A percentile compares a stretch with the other conserved stretches of the same genome.
These are phyloP conservation scores for Dipodomys stephensi DNA, from an alignment of 2,113 vertebrate genomes.

Conservation along the genomic window DNA sequence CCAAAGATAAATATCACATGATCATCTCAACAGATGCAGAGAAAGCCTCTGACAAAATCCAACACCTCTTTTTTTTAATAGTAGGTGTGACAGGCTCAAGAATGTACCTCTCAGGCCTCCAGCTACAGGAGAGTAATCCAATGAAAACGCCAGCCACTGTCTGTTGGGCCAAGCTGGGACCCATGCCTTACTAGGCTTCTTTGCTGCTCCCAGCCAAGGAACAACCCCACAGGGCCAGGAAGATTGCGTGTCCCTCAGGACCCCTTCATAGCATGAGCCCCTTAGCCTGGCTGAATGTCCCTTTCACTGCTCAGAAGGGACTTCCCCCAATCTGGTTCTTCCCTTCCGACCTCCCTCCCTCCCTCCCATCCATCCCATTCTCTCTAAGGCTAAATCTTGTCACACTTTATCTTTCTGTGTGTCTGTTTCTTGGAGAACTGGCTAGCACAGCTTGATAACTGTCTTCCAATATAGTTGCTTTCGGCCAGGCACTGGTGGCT, in stretches of 20 bases:
- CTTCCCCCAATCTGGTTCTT: background rate
- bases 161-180: no score
- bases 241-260: background rate
- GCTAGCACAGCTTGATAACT: background rate
- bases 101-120: background rate
- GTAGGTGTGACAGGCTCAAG: fast-evolving
- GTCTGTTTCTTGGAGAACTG: conserved; percentile 23
- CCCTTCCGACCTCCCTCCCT: background rate
- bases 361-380: background rate
- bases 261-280: no score
- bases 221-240: no score
- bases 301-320: background rate
- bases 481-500: no score
- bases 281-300: background rate
- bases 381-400: background rate
- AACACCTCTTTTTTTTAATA: no score
- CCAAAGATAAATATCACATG: no score
- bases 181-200: no score
- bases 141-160: no score
- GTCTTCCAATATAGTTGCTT: background rate
- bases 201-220: no score
- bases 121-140: background rate
- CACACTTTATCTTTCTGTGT: background rate
- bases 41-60: no score
- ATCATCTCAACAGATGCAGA: no score